Evolutionary conservation across 2,113 vertebrate genomes (phyloP).

Genomic region (Struthidea cinerea): DNA sequence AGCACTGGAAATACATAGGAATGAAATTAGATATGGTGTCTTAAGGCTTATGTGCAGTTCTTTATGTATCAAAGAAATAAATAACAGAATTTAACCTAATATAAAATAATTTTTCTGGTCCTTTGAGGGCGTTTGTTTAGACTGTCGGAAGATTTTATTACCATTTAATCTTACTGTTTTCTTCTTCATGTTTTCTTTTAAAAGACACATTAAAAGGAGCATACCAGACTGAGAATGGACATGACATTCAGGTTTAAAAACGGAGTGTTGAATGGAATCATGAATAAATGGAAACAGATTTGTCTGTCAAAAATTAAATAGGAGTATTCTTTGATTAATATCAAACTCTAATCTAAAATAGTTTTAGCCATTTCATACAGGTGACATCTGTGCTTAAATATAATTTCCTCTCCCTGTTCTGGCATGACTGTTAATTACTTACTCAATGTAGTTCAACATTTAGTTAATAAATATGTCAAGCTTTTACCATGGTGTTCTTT

Average conservation of each 20-base stretch:
- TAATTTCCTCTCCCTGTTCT: slow-evolving; percentile 75
- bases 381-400: slow-evolving; percentile 81
- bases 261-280: slow-evolving; percentile 68
- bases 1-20: background rate
- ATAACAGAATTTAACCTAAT: background rate
- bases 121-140: background rate
- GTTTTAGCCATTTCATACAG: slow-evolving; percentile 73
- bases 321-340: slow-evolving; percentile 73
- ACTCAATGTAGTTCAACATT: slow-evolving; percentile 85
- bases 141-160: background rate
- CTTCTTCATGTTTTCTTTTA: background rate
- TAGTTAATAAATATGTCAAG: slow-evolving; percentile 92
- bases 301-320: slow-evolving; percentile 75
- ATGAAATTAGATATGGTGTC: background rate
- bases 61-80: background rate
- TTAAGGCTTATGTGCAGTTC: background rate
- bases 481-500: slow-evolving; percentile 82
- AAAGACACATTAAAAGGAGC: slow-evolving; percentile 37
- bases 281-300: slow-evolving; percentile 72
- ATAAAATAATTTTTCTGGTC: background rate
- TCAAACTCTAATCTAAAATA: slow-evolving; percentile 74
- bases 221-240: slow-evolving; percentile 15
- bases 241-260: slow-evolving; percentile 61
- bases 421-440: slow-evolving; percentile 85
- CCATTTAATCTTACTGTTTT: background rate